A percentile compares a stretch with the other conserved stretches of the same genome.
Evolutionary conservation across 2,888 invertebrate species (phyloP).

Genomic region (Antheraea yamamai): DNA sequence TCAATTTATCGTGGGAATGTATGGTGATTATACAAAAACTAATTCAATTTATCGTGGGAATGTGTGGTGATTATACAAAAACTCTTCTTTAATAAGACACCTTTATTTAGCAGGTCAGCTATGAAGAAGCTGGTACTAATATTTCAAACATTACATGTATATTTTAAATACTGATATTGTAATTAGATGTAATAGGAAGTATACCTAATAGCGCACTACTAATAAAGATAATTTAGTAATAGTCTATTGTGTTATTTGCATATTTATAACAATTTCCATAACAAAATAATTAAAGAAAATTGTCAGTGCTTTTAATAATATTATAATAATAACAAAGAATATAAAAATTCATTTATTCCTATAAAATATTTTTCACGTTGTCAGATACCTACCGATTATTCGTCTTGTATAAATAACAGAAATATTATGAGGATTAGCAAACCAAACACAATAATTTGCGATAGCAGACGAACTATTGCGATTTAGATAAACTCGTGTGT

Average conservation of each 20-base stretch:
- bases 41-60: too few species aligned
- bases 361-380: background rate
- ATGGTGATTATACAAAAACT: too few species aligned
- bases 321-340: background rate
- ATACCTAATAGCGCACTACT: background rate
- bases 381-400: conserved; percentile 1
- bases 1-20: too few species aligned
- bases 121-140: too few species aligned
- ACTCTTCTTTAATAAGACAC: too few species aligned
- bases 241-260: background rate
- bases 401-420: conserved; percentile 3
- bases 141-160: too few species aligned
- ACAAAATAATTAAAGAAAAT: background rate
- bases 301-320: background rate
- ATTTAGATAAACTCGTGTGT: background rate
- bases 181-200: background rate
- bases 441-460: background rate
- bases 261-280: background rate
- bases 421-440: background rate
- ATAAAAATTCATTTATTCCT: background rate
- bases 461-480: background rate
- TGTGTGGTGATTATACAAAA: too few species aligned
- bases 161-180: too few species aligned
- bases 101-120: too few species aligned
- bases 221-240: background rate